These are phyloP conservation scores for Coleophora deauratella DNA, from an alignment of 2,888 invertebrate genomes.

Conservation along the genomic window DNA sequence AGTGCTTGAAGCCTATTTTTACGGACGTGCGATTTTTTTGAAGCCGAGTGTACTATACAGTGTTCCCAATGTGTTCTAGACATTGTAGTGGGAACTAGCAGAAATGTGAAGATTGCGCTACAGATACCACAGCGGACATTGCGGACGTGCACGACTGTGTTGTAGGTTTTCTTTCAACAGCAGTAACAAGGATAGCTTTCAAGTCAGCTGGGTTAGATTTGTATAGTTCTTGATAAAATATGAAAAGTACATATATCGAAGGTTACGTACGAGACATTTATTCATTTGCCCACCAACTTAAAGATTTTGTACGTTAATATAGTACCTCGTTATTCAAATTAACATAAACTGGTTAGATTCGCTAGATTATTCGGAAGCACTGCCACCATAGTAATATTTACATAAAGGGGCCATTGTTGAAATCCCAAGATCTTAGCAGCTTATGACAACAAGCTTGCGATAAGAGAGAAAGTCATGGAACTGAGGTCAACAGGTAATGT, in stretches of 20 bases:
- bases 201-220: too few species aligned
- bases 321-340: too few species aligned
- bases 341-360: not conserved
- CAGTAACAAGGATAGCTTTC: too few species aligned
- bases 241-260: too few species aligned
- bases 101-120: slow-evolving; percentile 25
- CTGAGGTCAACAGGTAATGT: slow-evolving; percentile 35
- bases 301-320: too few species aligned
- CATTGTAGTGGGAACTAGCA: slow-evolving; percentile 19
- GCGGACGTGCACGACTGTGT: not conserved
- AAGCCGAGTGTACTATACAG: too few species aligned
- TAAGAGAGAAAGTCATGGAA: slow-evolving; percentile 29
- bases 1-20: too few species aligned
- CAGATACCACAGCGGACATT: slow-evolving; percentile 17
- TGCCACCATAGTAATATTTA: slow-evolving; percentile 16
- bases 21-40: too few species aligned
- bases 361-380: not conserved
- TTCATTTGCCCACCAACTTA: too few species aligned
- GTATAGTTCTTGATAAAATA: too few species aligned
- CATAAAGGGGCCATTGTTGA: slow-evolving; percentile 17
- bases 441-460: slow-evolving; percentile 17
- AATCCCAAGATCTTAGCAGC: slow-evolving; percentile 17
- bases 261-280: too few species aligned
- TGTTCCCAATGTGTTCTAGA: slow-evolving; percentile 19
- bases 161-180: too few species aligned